A percentile compares a stretch with the other conserved stretches of the same genome.
phyloP scores from a whole-genome alignment of 2,113 vertebrate genomes.

The Motacilla alba region DNA sequence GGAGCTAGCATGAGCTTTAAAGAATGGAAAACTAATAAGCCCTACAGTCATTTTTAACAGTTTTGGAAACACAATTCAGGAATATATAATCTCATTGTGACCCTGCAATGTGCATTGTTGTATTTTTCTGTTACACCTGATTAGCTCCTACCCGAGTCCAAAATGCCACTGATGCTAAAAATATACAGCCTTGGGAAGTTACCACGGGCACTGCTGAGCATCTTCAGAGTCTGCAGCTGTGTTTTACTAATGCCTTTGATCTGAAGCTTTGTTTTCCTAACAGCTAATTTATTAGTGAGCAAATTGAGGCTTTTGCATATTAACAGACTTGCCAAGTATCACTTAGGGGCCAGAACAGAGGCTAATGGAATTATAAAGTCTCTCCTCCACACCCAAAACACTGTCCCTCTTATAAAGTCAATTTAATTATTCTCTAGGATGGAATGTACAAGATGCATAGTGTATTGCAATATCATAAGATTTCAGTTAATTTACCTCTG shows the following conservation, averaged over 20 bases:
- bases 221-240: not conserved
- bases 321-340: not conserved
- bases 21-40: not conserved
- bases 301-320: not conserved
- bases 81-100: not conserved
- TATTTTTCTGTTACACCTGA: not conserved
- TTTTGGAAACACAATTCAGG: not conserved
- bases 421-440: not conserved
- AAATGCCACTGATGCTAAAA: not conserved
- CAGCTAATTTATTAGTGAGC: not conserved
- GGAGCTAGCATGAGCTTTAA: not conserved
- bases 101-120: rapidly evolving
- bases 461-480: not conserved
- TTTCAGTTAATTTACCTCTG: not conserved
- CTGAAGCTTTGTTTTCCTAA: slow-evolving; percentile 3
- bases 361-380: not conserved
- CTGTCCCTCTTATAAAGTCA: not conserved
- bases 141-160: not conserved
- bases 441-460: not conserved
- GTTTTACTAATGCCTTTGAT: not conserved
- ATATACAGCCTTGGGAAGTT: not conserved
- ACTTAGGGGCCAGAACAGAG: not conserved
- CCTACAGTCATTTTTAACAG: not conserved
- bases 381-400: not conserved
- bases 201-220: not conserved